phyloP scores from a whole-genome alignment of 2,888 invertebrate species.

The Tortrix viridana region DNA sequence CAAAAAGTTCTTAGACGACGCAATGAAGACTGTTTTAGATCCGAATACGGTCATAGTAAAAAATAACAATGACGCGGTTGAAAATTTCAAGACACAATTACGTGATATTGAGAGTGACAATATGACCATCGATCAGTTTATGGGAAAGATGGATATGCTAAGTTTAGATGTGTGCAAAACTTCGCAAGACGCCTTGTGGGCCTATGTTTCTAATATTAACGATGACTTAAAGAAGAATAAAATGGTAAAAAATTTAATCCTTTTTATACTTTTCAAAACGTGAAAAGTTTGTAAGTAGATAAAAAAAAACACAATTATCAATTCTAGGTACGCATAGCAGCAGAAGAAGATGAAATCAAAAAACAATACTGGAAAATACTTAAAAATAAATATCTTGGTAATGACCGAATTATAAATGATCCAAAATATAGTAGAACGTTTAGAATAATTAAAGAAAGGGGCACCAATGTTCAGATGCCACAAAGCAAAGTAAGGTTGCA shows the following conservation, averaged over 20 bases:
- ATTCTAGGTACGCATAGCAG: slow-evolving; percentile 67
- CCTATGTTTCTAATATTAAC: slow-evolving; percentile 72
- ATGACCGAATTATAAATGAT: slow-evolving; percentile 52
- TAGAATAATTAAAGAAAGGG: slow-evolving; percentile 73
- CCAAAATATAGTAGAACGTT: slow-evolving; percentile 64
- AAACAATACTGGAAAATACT: slow-evolving; percentile 75
- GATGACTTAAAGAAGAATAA: slow-evolving; percentile 71
- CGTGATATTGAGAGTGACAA: slow-evolving; percentile 65
- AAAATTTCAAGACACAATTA: slow-evolving; percentile 63
- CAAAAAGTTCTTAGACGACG: slow-evolving; percentile 71
- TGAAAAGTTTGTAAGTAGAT: neutral
- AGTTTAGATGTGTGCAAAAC: slow-evolving; percentile 75
- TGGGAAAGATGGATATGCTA: slow-evolving; percentile 74
- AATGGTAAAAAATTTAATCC: slow-evolving; percentile 60
- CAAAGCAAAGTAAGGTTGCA: slow-evolving; percentile 67
- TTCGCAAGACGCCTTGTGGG: slow-evolving; percentile 75
- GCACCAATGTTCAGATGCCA: slow-evolving; percentile 76
- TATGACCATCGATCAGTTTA: slow-evolving; percentile 64
- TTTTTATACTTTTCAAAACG: neutral
- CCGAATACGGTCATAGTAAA: slow-evolving; percentile 61
- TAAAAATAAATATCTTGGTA: slow-evolving; percentile 67
- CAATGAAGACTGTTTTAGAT: slow-evolving; percentile 71
- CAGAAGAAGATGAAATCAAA: slow-evolving; percentile 77
- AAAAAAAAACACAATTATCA: neutral
- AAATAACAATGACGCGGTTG: slow-evolving; percentile 56